Evolutionary conservation across 1,140 invertebrate species (phyloP).

Genomic region (Drosophila funebris): DNA sequence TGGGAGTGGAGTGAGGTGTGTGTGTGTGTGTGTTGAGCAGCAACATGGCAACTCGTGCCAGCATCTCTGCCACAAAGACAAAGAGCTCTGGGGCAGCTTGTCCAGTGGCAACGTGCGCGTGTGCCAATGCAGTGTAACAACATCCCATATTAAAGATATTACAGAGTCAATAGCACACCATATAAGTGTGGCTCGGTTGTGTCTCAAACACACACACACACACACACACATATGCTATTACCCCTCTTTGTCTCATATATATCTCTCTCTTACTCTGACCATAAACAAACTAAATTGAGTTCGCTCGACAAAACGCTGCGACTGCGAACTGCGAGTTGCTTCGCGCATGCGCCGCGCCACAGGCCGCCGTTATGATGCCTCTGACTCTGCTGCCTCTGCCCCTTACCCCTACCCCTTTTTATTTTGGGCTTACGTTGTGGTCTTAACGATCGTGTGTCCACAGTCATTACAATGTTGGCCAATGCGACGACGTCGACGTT

Average conservation of each 20-base stretch:
- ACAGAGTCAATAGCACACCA: slow-evolving; percentile 81
- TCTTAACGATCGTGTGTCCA: slow-evolving; percentile 83
- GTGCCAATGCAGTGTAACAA: slow-evolving; percentile 83
- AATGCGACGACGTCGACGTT: slow-evolving; percentile 60
- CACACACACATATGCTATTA: slow-evolving; percentile 22
- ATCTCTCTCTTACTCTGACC: slow-evolving; percentile 42
- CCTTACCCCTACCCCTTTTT: slow-evolving; percentile 32
- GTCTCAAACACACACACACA: slow-evolving; percentile 15
- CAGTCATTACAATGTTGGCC: slow-evolving; percentile 83
- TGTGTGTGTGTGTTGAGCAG: neutral
- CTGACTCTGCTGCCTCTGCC: no score
- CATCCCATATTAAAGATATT: slow-evolving; percentile 82
- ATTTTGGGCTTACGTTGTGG: slow-evolving; percentile 55
- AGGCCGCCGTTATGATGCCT: slow-evolving; percentile 20
- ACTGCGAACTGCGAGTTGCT: slow-evolving; percentile 22
- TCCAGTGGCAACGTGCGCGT: slow-evolving; percentile 81
- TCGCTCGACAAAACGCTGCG: slow-evolving; percentile 76
- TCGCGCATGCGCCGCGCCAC: slow-evolving; percentile 51
- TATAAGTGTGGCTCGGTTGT: slow-evolving; percentile 72
- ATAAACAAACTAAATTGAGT: slow-evolving; percentile 80
- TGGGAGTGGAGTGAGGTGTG: slow-evolving; percentile 4
- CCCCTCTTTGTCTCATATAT: neutral
- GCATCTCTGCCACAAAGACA: slow-evolving; percentile 25
- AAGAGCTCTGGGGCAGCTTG: slow-evolving; percentile 48
- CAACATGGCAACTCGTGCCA: slow-evolving; percentile 40